Evolutionary conservation across 2,888 invertebrate species (phyloP).

Genomic region (Lasioglossum zephyrum): DNA sequence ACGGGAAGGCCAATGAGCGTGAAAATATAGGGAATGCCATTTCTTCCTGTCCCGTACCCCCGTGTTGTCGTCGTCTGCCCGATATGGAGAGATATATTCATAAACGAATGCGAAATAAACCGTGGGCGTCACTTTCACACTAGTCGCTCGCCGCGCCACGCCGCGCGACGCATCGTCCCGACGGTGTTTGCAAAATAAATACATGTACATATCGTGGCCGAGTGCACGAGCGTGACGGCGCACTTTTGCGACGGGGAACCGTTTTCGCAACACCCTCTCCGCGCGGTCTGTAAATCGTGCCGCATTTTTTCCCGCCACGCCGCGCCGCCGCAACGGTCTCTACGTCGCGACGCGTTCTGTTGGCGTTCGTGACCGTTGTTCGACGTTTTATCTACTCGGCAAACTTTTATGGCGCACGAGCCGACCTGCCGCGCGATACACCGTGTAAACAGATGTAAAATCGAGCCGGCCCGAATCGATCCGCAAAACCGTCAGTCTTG

Average conservation of each 20-base stretch:
- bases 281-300: constrained; percentile 16
- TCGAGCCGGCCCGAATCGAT: not conserved
- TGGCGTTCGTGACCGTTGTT: constrained; percentile 13
- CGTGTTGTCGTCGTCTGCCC: not conserved
- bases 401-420: not conserved
- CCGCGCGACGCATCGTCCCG: not conserved
- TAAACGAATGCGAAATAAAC: constrained; percentile 54
- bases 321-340: constrained; percentile 14
- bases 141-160: constrained; percentile 16
- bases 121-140: constrained; percentile 57
- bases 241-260: constrained; percentile 37
- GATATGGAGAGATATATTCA: not conserved
- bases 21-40: constrained; percentile 50
- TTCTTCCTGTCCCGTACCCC: constrained; percentile 11
- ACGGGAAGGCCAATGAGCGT: constrained; percentile 43
- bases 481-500: not conserved
- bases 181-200: constrained; percentile 60
- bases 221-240: constrained; percentile 34
- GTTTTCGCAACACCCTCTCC: not conserved
- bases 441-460: not conserved
- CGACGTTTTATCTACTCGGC: not conserved
- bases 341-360: not conserved
- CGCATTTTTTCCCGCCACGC: constrained; percentile 35
- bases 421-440: not conserved
- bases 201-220: constrained; percentile 49